Evolutionary conservation across 2,797 vertebrate genomes (phyloP).

Genomic region (Tamandua tetradactyla): DNA sequence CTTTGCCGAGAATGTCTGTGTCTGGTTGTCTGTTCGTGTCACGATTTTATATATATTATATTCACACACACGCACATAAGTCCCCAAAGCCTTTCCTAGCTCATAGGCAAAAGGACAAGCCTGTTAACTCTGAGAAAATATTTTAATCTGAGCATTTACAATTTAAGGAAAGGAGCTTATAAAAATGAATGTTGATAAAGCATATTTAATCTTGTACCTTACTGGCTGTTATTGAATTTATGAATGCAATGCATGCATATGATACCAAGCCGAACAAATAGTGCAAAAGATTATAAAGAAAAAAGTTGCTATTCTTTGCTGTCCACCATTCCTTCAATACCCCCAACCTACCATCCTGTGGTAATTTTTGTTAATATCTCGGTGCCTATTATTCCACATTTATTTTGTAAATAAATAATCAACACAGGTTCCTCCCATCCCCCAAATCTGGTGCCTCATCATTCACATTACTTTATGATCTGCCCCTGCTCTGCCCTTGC

Average conservation of each 20-base stretch:
- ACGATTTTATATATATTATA: no score
- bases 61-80: not conserved
- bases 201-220: constrained; percentile 27
- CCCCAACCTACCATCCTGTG: not conserved
- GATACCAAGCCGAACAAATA: not conserved
- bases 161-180: not conserved
- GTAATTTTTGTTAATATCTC: not conserved
- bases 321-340: not conserved
- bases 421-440: not conserved
- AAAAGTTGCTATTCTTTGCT: not conserved
- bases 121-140: not conserved
- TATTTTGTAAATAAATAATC: no score
- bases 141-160: constrained; percentile 15
- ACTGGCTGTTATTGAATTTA: not conserved
- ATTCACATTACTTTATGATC: not conserved
- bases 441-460: not conserved
- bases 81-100: not conserved
- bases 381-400: not conserved
- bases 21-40: constrained; percentile 21
- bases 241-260: not conserved
- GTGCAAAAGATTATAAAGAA: not conserved
- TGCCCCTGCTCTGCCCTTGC: no score
- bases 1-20: not conserved
- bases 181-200: constrained; percentile 28
- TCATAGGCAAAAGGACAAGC: constrained; percentile 14